Evolutionary conservation across 2,888 invertebrate species (phyloP), one percentile per base, ranked within the genome.

Genomic region (Drosophila nr. medialis): DNA sequence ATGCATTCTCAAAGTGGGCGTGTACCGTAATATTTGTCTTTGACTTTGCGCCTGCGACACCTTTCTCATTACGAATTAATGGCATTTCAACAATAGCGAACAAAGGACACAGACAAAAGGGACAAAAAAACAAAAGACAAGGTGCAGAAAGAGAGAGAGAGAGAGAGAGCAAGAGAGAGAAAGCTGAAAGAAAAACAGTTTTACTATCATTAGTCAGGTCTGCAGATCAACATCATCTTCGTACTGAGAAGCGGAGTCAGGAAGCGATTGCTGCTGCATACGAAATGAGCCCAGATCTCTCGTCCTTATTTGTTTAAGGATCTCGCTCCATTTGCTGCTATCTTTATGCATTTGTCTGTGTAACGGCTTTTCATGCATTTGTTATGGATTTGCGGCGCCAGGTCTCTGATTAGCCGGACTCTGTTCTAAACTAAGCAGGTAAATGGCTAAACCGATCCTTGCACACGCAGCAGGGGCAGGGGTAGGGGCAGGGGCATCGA

Each of bases 61-160:
- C 90, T 91, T 91, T 89, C 89, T 82, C 83, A 90, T 90, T 89
- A 90, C 89, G 77, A 90, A 91, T 88, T 91, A 91, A 91, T 90
- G 90, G 86, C 74, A 90, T 88, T 78, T 82, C 64, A 34, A 50
- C 58, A 61, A 61, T 49, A 40, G 24, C 34, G 21, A 60, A 77
- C 80, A 80, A 89, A 72, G 67, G 77, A 64, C 61, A 27, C 48
- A 75, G 54, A 74, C 50, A 64, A 65, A 36, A 34, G 72, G 48
- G 53, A 74, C 72, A 64, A 71, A 70, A 80, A 70, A 72, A 70
- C 67, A 76, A 49, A 72, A 40, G 30, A 42, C 68, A 72, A 74
- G 75, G 83, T 75, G 74, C 64, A 75, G 77, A 71, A 70, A 72
- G 58, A 65, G 74, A 72, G 56, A 67, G 54, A 59, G 51, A 68